These are phyloP conservation scores for Sparus aurata DNA, from an alignment of 2,797 vertebrate genomes.

Conservation along the genomic window DNA sequence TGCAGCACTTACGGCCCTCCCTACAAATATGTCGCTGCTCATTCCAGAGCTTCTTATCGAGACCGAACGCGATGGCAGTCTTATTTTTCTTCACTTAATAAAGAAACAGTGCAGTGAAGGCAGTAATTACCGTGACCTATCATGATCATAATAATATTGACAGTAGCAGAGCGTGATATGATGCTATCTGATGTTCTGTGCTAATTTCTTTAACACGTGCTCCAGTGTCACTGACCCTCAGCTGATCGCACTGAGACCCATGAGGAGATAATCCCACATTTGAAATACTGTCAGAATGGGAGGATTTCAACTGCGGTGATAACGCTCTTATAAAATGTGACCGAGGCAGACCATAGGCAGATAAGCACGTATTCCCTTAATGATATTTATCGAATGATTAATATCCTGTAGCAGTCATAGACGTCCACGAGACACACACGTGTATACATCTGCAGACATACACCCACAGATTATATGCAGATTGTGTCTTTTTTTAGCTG, in stretches of 20 bases:
- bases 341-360: neutral
- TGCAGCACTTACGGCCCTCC: slow-evolving; percentile 38
- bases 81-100: slow-evolving; percentile 42
- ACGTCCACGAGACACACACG: neutral
- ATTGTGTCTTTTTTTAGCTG: neutral
- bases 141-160: slow-evolving; percentile 19
- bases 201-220: slow-evolving; percentile 2
- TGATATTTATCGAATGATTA: neutral
- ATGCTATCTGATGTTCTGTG: slow-evolving; percentile 4
- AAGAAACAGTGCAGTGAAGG: slow-evolving; percentile 15
- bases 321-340: neutral
- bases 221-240: neutral
- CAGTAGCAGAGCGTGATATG: slow-evolving; percentile 1
- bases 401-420: neutral
- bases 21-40: slow-evolving; percentile 53
- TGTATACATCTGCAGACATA: neutral
- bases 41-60: slow-evolving; percentile 55
- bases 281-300: neutral
- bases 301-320: neutral
- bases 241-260: slow-evolving; percentile 26
- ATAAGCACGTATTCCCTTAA: neutral
- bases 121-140: slow-evolving; percentile 6
- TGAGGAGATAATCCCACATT: slow-evolving; percentile 20
- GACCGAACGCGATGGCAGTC: neutral
- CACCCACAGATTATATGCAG: neutral